Percentiles rank a stretch among this genome's conserved stretches.
These are phyloP conservation scores for Eriosoma lanigerum DNA, from an alignment of 1,140 invertebrate species.

Conservation along the genomic window DNA sequence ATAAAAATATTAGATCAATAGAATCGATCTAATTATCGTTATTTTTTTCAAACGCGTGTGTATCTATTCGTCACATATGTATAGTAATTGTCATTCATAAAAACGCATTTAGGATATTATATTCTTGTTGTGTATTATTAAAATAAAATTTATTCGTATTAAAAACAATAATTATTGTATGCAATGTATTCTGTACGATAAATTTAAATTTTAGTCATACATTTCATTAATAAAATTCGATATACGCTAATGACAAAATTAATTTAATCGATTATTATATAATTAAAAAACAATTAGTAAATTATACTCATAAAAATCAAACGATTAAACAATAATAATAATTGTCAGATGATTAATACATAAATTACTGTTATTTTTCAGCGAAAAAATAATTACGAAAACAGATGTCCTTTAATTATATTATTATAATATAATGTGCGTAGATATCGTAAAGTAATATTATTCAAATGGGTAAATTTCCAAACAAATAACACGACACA, in stretches of 20 bases:
- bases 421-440: neutral
- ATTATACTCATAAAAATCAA: neutral
- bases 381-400: neutral
- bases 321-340: neutral
- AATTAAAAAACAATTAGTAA: neutral
- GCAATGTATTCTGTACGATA: no score
- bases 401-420: neutral
- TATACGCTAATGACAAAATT: neutral
- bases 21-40: neutral
- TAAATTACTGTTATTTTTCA: neutral
- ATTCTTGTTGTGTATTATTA: no score
- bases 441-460: slow-evolving; percentile 4
- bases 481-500: neutral
- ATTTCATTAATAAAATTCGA: neutral
- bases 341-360: neutral
- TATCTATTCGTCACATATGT: no score
- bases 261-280: neutral
- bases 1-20: slow-evolving; percentile 27
- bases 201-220: no score
- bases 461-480: neutral
- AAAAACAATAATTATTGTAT: no score
- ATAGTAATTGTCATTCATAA: no score
- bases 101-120: no score
- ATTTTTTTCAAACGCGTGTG: neutral
- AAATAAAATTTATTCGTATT: no score